Base-by-base conservation (phyloP, 2,797 vertebrate species). In the Austrolebias charrua region DNA sequence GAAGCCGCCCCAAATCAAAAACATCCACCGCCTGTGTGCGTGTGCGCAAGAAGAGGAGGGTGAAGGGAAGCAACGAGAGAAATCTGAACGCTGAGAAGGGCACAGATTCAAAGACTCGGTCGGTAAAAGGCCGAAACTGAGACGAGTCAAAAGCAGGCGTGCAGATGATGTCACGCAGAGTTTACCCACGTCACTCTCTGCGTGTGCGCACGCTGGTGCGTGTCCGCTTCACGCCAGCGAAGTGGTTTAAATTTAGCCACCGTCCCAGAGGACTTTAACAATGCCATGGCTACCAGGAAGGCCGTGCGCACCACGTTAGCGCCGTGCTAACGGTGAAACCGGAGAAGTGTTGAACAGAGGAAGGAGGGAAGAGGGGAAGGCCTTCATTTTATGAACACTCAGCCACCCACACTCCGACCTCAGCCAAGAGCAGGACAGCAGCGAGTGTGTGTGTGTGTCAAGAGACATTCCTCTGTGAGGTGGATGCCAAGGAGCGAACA, bases 231-330 rank as follows among this genome's bases (percentile, higher is more conserved):
- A 49, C 78, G 88, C 89, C 91, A 88, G 85, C 80, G 86, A 82
- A 79, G 53, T 42, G 71, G 87, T 86, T 92, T 92, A 93, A 91
- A 91, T 92, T 89, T 92, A 93, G 91, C 85, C 85, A 58, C 54
- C 14, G 83, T 88, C 90, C 88, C 90, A 90, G 87, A 83, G 88
- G 83, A 90, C 82, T 87, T 84, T 82, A 91, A 91, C 90, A 89
- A 92, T 84, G 85, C 83, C 82, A 84, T 78, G 83, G 85, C 81
- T 82, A 84, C 81, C 74, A 82, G 73, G 82, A 83, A 72, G 80
- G 81, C 74, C 81, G 66, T 79, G 60, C 35, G 65, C 76, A 57
- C 74, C 61, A 78, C 85, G 76, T 82, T 80, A 85, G 74, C 60
- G 42, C 75, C 50, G 63, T 14, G 42, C 84, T 82, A 75, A 82